These are phyloP conservation scores for Phalera bucephala DNA, from an alignment of 2,888 invertebrate species.

Conservation along the genomic window DNA sequence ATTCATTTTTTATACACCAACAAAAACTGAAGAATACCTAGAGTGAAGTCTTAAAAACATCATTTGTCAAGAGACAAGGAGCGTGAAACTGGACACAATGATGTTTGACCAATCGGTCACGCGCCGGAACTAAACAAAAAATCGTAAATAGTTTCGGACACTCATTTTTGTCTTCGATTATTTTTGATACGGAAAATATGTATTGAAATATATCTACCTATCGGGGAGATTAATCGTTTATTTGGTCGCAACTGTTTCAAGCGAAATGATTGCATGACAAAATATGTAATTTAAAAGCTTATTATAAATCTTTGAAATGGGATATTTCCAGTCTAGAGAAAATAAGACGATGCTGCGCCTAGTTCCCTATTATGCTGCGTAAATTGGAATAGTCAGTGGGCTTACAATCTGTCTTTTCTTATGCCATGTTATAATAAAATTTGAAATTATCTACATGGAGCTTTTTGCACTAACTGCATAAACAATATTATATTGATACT, in stretches of 20 bases:
- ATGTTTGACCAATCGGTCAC: constrained; percentile 54
- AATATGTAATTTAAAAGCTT: constrained; percentile 15
- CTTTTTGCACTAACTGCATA: no score
- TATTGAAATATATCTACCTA: constrained; percentile 15
- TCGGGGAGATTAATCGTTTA: constrained; percentile 5
- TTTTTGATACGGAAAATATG: constrained; percentile 24
- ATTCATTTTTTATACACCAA: constrained; percentile 14
- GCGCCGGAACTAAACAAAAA: constrained; percentile 40
- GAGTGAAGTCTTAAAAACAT: constrained; percentile 43
- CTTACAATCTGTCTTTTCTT: background rate
- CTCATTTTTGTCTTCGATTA: constrained; percentile 30
- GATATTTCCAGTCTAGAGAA: background rate
- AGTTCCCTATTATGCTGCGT: background rate
- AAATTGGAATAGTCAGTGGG: background rate
- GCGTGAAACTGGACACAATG: constrained; percentile 55
- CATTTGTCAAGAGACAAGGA: constrained; percentile 57
- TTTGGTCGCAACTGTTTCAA: constrained; percentile 5
- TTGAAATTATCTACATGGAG: no score
- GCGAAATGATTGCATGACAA: constrained; percentile 15
- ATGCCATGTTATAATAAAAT: background rate
- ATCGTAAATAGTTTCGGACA: constrained; percentile 36
- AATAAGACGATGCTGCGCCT: background rate
- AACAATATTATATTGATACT: no score
- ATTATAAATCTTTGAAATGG: constrained; percentile 5
- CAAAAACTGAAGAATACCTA: constrained; percentile 24